A percentile compares a stretch with the other conserved stretches of the same genome.
phyloP scores from a whole-genome alignment of 2,113 vertebrate genomes.

The Malurus elegans region DNA sequence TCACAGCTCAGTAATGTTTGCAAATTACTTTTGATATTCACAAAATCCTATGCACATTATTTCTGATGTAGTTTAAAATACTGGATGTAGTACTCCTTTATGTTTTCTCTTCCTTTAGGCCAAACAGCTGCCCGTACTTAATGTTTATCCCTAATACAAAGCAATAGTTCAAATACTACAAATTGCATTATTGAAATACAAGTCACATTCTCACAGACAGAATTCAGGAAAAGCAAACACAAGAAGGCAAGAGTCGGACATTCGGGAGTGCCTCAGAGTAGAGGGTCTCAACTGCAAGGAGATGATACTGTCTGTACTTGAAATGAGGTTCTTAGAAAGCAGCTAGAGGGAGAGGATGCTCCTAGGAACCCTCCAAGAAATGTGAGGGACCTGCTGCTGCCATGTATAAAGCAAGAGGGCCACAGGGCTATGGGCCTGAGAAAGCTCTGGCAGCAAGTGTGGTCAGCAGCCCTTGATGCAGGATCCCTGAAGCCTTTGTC shows the following conservation, averaged over 20 bases:
- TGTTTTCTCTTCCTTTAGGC: background rate
- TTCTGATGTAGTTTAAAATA: background rate
- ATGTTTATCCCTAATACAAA: background rate
- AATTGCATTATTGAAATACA: background rate
- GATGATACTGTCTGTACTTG: background rate
- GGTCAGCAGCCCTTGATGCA: background rate
- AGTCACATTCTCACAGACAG: background rate
- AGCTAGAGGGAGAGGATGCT: rapidly evolving
- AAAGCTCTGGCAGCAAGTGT: rapidly evolving
- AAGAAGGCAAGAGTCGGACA: background rate
- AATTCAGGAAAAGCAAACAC: background rate
- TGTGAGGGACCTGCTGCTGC: background rate
- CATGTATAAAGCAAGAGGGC: background rate
- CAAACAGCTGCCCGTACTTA: background rate
- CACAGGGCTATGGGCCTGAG: background rate
- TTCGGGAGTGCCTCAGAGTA: rapidly evolving
- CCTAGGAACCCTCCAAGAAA: background rate
- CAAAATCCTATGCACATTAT: background rate
- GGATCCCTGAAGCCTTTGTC: background rate
- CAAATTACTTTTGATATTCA: background rate
- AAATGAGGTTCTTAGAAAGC: background rate
- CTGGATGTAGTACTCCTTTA: background rate
- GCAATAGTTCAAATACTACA: background rate
- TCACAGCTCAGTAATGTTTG: background rate
- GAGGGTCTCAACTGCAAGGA: background rate